Evolutionary conservation across 2,113 vertebrate species (phyloP), one percentile per base, ranked within the genome.

Genomic region (Brachyhypopomus occidentalis): DNA sequence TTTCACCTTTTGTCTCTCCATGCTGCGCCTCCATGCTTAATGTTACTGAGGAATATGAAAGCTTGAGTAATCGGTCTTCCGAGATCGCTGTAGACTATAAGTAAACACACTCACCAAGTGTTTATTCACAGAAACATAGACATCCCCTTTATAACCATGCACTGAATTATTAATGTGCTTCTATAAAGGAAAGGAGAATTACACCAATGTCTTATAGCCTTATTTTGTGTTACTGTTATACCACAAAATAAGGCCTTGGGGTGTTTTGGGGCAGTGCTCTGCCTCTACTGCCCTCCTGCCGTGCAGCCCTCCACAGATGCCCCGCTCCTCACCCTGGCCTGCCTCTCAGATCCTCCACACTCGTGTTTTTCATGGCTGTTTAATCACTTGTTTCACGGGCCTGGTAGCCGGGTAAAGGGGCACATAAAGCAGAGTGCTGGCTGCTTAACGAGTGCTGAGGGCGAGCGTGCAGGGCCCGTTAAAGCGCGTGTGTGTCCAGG

Each of bases 291-390:
- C 34, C 22, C 58, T 64, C 22, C 52, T 64, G 34, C 30, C 64
- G 62, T 75, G 58, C 30, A n/a, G 71, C 71, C 77, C 45, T 59
- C 30, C 63, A 72, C 84, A 84, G 69, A 25, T 88, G 86, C 82
- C 79, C 85, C 58, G 7, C 48, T 62, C 70, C 23, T 87, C 85
- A 90, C 84, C 80, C 79, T 77, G 70, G 56, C 22, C 58, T 60
- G 69, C 81, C 82, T 77, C 74, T 55, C 52, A 70, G 67, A 79
- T 85, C 67, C 64, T 36, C 52, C 5, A 55, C 9, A 66, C 73
- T 89, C 70, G 66, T 56, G 79, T 90, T 90, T 86, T 79, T 82
- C 58, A 69, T 78, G 75, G 62, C 25, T 70, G 58, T 75, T 84
- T 83, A 78, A 83, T 76, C 66, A 71, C 72, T 70, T 55, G 8